Evolutionary conservation across 2,797 vertebrate genomes (phyloP), one percentile per base, ranked within the genome.

Genomic region (Cygnus olor): DNA sequence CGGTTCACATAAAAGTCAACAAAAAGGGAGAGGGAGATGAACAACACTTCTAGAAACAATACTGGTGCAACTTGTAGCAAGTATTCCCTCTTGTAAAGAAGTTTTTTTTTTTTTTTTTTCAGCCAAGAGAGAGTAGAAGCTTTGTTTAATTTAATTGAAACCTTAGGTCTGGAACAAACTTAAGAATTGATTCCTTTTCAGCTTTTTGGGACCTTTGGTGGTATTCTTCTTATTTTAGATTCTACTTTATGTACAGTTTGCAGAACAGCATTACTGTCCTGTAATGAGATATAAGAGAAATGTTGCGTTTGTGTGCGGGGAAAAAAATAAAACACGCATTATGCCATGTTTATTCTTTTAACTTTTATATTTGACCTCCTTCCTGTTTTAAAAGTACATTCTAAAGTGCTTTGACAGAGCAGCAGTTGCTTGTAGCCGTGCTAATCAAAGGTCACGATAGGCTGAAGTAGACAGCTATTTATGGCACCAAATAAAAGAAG

Each of bases 401-500:
- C 80, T 70, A n/a, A 85, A 74, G 57, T 25, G 40, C 53, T 60
- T 57, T 86, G 80, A 15, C 58, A 45, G 56, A 53, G 5, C 54
- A 64, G 70, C 60, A 87, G 42, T 83, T 86, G 70, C 56, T 63
- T 64, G 80, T 66, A 74, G 91, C 80, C 0, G 0, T 77, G 71
- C 71, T 94, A 82, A 69, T 89, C 95, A 95, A 96, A 96, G 88
- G 95, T 96, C 93, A 86, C 0, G 0, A 64, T 32, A 80, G 85
- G 53, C 89, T 94, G 68, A 64, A 82, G 53, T 17, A 57, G 88
- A 34, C 68, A 94, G 73, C 68, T 94, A 51, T 95, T 96, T 96
- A 90, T 94, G 88, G 89, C 94, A 87, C 71, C 71, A 89, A 95
- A 90, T 91, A 93, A 92, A 95, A 92, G 40, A 36, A 76, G 80